Evolutionary conservation across 2,797 vertebrate genomes (phyloP), one percentile per base, ranked within the genome.

Genomic region (Galagoides demidoff): DNA sequence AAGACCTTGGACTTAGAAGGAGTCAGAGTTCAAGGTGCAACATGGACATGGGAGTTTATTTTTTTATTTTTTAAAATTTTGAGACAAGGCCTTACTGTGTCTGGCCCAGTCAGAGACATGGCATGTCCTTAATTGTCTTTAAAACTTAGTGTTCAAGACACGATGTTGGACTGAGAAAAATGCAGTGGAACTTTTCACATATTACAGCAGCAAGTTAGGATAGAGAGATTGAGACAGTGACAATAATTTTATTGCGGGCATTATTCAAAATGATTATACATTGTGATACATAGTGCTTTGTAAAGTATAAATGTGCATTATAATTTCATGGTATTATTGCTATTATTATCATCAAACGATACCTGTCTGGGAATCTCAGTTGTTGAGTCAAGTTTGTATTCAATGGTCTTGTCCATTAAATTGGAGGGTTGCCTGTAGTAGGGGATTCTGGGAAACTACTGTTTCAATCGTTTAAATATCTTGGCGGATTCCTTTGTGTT

Each of bases 211-310:
- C 20, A 89, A 17, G 39, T 91, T 64, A 93, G 86, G 14, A 23
- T 77, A 79, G 34, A 78, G 37, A 57, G 12, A 77, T 82, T 88
- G 59, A 68, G 22, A 66, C 5, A 55, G 3, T 93, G 20, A 59
- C 68, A 85, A 76, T 76, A 45, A 87, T 78, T 90, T 89, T 77
- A 83, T 82, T 55, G 34, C 79, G 84, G 11, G 29, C 37, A 49
- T 63, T 85, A 52, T 74, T 96, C n/a, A 55, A 63, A 91, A 85
- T 90, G n/a, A 63, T 88, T 87, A 94, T 85, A 20, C 31, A 66
- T 52, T 52, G 49, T 93, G 14, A 78, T 13, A 10, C 27, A 52
- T 20, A 83, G 64, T 27, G 63, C 57, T 63, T 95, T 94, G 29
- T 63, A 93, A 73, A 71, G 13, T 52, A 6, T 78, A 92, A 90